Evolutionary conservation across 2,797 vertebrate genomes (phyloP).

Genomic region (Premnoplex brunnescens): DNA sequence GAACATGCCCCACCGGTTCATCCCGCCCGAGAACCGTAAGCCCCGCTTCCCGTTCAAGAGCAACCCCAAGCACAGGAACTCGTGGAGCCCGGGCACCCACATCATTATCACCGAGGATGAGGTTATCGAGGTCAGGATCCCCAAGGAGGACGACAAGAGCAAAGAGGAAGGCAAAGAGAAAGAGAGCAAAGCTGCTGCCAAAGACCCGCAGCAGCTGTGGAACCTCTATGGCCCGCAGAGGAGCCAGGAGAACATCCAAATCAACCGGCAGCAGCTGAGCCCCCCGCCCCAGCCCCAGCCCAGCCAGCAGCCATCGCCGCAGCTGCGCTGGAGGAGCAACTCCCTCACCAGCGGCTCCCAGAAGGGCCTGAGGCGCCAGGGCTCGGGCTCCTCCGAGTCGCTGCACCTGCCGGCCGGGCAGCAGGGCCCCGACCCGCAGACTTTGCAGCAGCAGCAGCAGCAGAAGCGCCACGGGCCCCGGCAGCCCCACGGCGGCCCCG

Average conservation of each 20-base stretch:
- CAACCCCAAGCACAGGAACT: constrained; percentile 95
- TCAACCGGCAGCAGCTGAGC: constrained; percentile 82
- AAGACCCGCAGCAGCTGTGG: constrained; percentile 74
- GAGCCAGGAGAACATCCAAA: constrained; percentile 82
- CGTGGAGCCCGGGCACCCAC: constrained; percentile 96
- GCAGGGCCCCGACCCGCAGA: constrained; percentile 78
- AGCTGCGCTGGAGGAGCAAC: constrained; percentile 88
- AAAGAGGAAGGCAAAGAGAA: constrained; percentile 76
- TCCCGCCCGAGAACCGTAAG: constrained; percentile 96
- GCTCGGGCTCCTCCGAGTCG: constrained; percentile 71
- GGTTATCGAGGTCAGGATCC: constrained; percentile 93
- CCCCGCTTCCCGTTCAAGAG: constrained; percentile 98
- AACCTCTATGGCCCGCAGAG: constrained; percentile 72
- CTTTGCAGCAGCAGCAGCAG: constrained; percentile 75
- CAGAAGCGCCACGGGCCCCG: constrained; percentile 78
- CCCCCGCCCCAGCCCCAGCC: constrained; percentile 74
- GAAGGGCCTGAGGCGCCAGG: constrained; percentile 55
- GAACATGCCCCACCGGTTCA: constrained; percentile 91
- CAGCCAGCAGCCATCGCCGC: constrained; percentile 62
- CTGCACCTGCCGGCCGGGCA: constrained; percentile 66
- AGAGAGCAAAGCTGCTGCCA: constrained; percentile 71
- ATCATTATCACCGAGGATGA: constrained; percentile 96
- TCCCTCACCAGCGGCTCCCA: constrained; percentile 88
- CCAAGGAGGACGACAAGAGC: constrained; percentile 87
- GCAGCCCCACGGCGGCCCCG: constrained; percentile 76